Evolutionary conservation across 64 coral and sea anemone species (phyloP).

Genomic region (Pocillopora verrucosa): DNA sequence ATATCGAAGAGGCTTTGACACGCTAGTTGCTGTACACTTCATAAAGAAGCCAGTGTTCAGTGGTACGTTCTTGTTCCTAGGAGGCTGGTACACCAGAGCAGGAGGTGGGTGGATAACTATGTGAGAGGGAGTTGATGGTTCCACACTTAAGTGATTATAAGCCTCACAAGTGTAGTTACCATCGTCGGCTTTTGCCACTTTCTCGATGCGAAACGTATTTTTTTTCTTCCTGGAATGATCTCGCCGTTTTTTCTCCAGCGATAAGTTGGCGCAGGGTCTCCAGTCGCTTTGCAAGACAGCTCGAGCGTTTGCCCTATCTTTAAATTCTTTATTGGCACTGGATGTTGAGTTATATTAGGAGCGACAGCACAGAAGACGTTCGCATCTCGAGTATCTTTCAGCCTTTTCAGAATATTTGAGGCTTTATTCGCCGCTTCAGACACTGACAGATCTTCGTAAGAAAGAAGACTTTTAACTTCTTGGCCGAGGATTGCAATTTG

Average conservation of each 20-base stretch:
- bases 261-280: conserved; percentile 38
- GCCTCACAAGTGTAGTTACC: conserved; percentile 59
- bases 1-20: conserved; percentile 10
- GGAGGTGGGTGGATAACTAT: conserved; percentile 43
- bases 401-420: not conserved
- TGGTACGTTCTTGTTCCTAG: not conserved
- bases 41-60: conserved; percentile 24
- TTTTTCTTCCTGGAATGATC: conserved; percentile 4
- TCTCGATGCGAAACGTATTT: conserved; percentile 11
- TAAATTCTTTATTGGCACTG: conserved; percentile 23
- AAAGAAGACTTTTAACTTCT: conserved; percentile 6
- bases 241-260: conserved; percentile 53
- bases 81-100: conserved; percentile 26
- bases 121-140: conserved; percentile 21
- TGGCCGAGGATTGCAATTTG: not conserved
- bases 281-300: not conserved
- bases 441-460: conserved; percentile 13
- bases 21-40: not conserved
- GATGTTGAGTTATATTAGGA: conserved; percentile 51
- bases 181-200: conserved; percentile 18
- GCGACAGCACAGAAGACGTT: conserved; percentile 54
- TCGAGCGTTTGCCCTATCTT: conserved; percentile 22
- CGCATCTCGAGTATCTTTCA: conserved; percentile 6
- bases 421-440: conserved; percentile 12
- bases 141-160: conserved; percentile 42